These are phyloP conservation scores for Holotrichia oblita DNA, from an alignment of 1,140 invertebrate genomes.

Conservation along the genomic window DNA sequence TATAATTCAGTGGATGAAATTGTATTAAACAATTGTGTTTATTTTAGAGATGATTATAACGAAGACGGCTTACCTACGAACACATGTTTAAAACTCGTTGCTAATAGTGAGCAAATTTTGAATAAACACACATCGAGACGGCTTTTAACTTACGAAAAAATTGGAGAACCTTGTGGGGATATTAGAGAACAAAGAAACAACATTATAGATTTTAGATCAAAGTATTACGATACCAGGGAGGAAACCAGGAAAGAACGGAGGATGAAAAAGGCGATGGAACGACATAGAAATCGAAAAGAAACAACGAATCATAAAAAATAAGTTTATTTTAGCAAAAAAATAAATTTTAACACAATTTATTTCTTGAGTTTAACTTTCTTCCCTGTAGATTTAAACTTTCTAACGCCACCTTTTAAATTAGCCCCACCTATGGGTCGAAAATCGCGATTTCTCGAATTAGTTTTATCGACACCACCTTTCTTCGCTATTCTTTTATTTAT, in stretches of 20 bases:
- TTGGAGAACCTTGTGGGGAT: conserved; percentile 64
- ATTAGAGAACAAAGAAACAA: conserved; percentile 44
- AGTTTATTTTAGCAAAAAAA: conserved; percentile 42
- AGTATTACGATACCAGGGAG: conserved; percentile 73
- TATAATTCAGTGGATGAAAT: background rate
- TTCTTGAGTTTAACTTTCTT: conserved; percentile 34
- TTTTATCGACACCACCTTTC: conserved; percentile 32
- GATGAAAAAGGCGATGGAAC: conserved; percentile 51
- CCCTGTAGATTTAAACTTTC: conserved; percentile 20
- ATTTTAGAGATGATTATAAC: conserved; percentile 76
- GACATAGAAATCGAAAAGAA: conserved; percentile 53
- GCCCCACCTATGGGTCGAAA: conserved; percentile 41
- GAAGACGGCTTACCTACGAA: conserved; percentile 81
- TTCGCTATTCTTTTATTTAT: background rate
- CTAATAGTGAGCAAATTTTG: conserved; percentile 88
- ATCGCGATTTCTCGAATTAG: conserved; percentile 41
- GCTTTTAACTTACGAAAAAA: conserved; percentile 88
- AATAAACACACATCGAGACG: conserved; percentile 80
- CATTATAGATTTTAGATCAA: conserved; percentile 67
- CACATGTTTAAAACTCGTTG: conserved; percentile 78
- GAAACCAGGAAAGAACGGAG: conserved; percentile 69
- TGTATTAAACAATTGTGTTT: conserved; percentile 40
- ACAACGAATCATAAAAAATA: background rate
- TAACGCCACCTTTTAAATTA: conserved; percentile 2
- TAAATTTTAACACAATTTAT: conserved; percentile 29